phyloP scores from a whole-genome alignment of 2,888 invertebrate genomes.

The Cryptophagus acutangulus region DNA sequence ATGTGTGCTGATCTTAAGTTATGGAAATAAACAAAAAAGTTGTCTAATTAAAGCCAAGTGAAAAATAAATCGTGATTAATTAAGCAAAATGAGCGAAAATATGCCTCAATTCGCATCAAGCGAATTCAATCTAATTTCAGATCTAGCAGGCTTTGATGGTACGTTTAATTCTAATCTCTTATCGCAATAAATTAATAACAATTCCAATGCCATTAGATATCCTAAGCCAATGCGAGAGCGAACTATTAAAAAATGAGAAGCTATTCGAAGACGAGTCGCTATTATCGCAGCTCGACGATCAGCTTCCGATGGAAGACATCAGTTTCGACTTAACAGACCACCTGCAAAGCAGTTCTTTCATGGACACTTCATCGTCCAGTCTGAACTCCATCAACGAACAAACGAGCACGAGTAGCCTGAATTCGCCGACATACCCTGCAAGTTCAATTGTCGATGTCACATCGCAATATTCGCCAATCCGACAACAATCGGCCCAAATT shows the following conservation, averaged over 20 bases:
- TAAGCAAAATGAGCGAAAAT: slow-evolving; percentile 43
- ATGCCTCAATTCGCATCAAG: slow-evolving; percentile 45
- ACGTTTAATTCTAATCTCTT: slow-evolving; percentile 32
- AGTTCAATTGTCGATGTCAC: not conserved
- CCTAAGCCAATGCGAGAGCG: slow-evolving; percentile 62
- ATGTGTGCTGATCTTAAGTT: slow-evolving; percentile 42
- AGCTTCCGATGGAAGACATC: slow-evolving; percentile 48
- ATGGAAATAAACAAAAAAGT: not conserved
- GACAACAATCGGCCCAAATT: slow-evolving; percentile 22
- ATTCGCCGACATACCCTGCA: slow-evolving; percentile 31
- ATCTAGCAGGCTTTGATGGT: slow-evolving; percentile 68
- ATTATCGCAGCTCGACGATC: slow-evolving; percentile 49
- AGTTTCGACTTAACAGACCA: slow-evolving; percentile 49
- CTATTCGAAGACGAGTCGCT: slow-evolving; percentile 53
- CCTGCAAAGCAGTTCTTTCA: slow-evolving; percentile 32
- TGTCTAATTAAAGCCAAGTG: not conserved
- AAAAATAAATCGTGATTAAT: not conserved
- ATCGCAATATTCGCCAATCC: slow-evolving; percentile 25
- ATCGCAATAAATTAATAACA: slow-evolving; percentile 3
- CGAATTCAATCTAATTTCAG: slow-evolving; percentile 59
- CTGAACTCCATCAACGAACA: slow-evolving; percentile 1
- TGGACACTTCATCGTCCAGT: slow-evolving; percentile 23
- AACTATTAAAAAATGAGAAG: slow-evolving; percentile 56
- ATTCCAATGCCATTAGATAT: slow-evolving; percentile 52
- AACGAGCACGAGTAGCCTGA: slow-evolving; percentile 25